phyloP scores from a whole-genome alignment of 2,797 vertebrate genomes.

The Gambelia wislizenii region DNA sequence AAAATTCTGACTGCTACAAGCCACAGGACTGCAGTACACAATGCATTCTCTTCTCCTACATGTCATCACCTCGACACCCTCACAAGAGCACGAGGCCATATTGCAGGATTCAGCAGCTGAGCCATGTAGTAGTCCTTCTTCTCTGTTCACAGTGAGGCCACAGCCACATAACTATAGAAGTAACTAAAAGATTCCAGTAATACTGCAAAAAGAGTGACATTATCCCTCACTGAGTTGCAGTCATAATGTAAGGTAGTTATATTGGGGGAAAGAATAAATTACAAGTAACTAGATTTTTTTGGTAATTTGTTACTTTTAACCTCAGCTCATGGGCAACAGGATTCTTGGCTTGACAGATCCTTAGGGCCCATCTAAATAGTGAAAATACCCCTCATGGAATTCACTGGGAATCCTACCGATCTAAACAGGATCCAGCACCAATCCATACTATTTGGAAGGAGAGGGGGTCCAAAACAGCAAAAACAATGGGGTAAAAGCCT shows the following conservation, averaged over 20 bases:
- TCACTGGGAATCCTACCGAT: too few species aligned
- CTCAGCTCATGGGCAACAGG: not conserved
- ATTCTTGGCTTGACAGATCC: not conserved
- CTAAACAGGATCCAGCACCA: too few species aligned
- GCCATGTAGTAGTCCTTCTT: not conserved
- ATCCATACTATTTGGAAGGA: too few species aligned
- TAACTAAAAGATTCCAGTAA: not conserved
- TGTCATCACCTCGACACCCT: not conserved
- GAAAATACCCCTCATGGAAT: too few species aligned
- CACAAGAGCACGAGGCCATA: not conserved
- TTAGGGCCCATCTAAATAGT: too few species aligned
- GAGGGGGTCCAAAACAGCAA: too few species aligned
- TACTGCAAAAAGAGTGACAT: not conserved
- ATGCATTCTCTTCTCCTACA: not conserved
- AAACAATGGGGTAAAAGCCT: too few species aligned
- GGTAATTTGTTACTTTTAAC: not conserved
- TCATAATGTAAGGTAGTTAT: not conserved
- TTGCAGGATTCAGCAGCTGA: not conserved
- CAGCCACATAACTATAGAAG: not conserved
- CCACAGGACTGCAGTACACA: not conserved
- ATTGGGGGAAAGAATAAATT: not conserved
- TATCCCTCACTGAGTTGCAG: not conserved
- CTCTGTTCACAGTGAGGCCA: not conserved
- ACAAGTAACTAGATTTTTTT: not conserved
- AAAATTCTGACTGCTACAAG: not conserved